Evolutionary conservation across 64 coral and sea anemone species (phyloP), one percentile per base, ranked within the genome.

Genomic region (Hydrozoanthus tunicans): DNA sequence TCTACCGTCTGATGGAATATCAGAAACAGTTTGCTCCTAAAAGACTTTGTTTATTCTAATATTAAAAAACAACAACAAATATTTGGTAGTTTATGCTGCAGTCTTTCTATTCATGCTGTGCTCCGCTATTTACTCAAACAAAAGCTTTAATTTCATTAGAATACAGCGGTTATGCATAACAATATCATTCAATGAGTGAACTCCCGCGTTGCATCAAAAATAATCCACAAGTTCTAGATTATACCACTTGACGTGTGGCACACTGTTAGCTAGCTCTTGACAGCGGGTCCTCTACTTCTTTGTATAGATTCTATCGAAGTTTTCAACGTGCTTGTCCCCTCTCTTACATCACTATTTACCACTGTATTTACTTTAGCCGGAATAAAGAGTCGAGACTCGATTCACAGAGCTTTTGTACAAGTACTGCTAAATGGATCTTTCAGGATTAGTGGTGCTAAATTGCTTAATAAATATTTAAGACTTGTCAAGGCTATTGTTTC

Each of bases 401-500:
- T 59, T 58, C 55, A 58, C 53, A 73, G 65, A 74, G 56, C 84
- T 54, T 60, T 88, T 88, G 84, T 88, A 88, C 54, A 20, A 88
- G 11, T 73, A 67, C 25, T 74, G 23, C 56, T 60, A 75, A 88
- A 88, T 74, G 84, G 84, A 88, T 88, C 84, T 88, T 88, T 88
- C 84, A 88, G 84, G 84, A 88, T 88, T 88, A 88, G 84, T 74
- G 53, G 11, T 88, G 68, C 84, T 73, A 88, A 88, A 73, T 88
- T 88, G 84, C 84, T 74, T 88, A 88, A 88, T 88, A 88, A 88
- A 88, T 88, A 88, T 88, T 88, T 88, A 88, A 88, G 59, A 61
- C 65, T 88, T 88, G 84, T 88, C 84, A 88, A 74, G 70, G 69
- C 5, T 11, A 88, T 88, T 88, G 84, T 88, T 88, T 56, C 24